Evolutionary conservation across 2,113 vertebrate genomes (phyloP), one percentile per base, ranked within the genome.

Genomic region (Quiscalus mexicanus): DNA sequence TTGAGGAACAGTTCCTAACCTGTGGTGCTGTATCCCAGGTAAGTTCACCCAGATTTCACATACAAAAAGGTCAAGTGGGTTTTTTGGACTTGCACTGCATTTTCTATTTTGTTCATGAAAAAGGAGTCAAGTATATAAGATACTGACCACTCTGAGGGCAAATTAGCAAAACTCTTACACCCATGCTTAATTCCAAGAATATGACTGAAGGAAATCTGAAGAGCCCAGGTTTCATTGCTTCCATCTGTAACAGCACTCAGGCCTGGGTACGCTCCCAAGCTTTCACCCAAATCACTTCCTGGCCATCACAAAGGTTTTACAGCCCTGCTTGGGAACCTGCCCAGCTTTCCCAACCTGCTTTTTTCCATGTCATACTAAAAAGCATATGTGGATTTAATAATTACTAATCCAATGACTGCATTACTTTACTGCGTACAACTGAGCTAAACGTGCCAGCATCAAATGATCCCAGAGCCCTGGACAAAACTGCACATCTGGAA

Each of bases 221-320:
- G 44, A 21, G n/a, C 8, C 4, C 6, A 33, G 62, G 63, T 69
- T 83, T 85, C 89, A 93, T 89, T 71, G 47, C 69, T 89, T 64
- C 94, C 91, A 89, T 67, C 94, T 90, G 80, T 44, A 78, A 18
- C 49, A 87, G 84, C 92, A 56, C 59, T 37, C 64, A 47, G 69
- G 3, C 65, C 65, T 15, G 70, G 69, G 64, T 67, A 59, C 0
- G 0, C 73, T 56, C 74, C 39, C 30, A 71, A 17, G 13, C 62
- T 37, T 76, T 78, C 81, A 82, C 65, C 77, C 42, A 1, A 4
- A 55, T 47, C 47, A 22, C 22, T 27, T 91, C 65, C 87, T 79
- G 89, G 76, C 81, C 49, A 10, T 67, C 30, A 27, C 45, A 39
- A 69, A 78, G 78, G n/a, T 80, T 93, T 94, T 39, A 93, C 49